These are phyloP conservation scores for Spisula subtruncata DNA, from an alignment of 2,888 invertebrate genomes.

Conservation along the genomic window DNA sequence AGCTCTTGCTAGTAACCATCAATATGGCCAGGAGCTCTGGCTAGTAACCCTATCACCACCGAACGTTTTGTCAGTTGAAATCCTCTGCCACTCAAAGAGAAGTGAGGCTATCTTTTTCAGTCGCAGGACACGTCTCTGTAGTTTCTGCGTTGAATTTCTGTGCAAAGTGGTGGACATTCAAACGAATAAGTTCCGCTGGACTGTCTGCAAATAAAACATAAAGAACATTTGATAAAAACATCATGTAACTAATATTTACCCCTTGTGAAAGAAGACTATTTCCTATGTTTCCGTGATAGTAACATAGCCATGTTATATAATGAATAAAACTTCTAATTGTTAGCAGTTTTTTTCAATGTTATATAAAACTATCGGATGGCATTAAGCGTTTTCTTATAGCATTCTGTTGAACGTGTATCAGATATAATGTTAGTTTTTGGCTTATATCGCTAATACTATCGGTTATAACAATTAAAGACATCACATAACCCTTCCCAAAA, in stretches of 20 bases:
- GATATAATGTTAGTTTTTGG: too few species aligned
- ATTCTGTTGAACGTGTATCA: too few species aligned
- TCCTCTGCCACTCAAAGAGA: conserved; percentile 67
- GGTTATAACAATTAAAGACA: too few species aligned
- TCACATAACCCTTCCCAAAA: too few species aligned
- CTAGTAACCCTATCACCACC: background rate
- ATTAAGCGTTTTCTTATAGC: too few species aligned
- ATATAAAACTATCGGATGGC: too few species aligned
- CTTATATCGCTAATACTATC: too few species aligned
- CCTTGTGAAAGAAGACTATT: background rate
- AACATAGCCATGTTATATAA: too few species aligned
- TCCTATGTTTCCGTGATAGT: too few species aligned
- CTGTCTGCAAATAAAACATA: conserved; percentile 71
- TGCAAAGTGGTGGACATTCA: conserved; percentile 80
- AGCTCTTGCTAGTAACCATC: too few species aligned
- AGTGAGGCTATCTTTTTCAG: conserved; percentile 82
- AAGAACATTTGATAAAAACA: background rate
- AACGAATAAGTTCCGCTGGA: conserved; percentile 79
- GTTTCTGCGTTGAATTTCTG: conserved; percentile 72
- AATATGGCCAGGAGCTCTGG: background rate
- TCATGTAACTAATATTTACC: background rate
- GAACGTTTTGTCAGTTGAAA: background rate
- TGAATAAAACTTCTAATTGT: too few species aligned
- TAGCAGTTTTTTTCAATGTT: too few species aligned
- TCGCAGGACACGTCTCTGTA: conserved; percentile 73